These are phyloP conservation scores for Halesus radiatus DNA, from an alignment of 1,140 invertebrate genomes.

Conservation along the genomic window DNA sequence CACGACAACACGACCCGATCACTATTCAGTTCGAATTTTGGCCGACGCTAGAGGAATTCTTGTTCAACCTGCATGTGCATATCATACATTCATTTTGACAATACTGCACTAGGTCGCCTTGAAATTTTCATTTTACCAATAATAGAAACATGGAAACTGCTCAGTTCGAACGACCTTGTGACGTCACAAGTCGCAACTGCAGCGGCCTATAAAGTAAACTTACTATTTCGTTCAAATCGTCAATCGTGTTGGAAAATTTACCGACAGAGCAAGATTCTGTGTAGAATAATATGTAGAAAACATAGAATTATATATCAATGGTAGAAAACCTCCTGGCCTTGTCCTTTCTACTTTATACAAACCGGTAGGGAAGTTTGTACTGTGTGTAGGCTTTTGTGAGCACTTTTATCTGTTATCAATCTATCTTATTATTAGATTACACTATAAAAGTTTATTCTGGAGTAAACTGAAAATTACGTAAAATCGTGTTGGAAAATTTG, in stretches of 20 bases:
- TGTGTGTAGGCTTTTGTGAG: too few species aligned
- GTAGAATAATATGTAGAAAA: background rate
- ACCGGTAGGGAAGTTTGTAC: too few species aligned
- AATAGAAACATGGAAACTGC: slow-evolving; percentile 32
- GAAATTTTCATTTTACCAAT: slow-evolving; percentile 40
- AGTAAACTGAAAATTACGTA: too few species aligned
- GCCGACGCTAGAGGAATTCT: slow-evolving; percentile 17
- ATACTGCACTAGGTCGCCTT: slow-evolving; percentile 6
- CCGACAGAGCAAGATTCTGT: background rate
- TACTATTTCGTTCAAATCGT: background rate
- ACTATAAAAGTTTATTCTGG: too few species aligned
- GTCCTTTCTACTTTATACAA: too few species aligned
- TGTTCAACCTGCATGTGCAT: background rate
- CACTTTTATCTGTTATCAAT: too few species aligned
- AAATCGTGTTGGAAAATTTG: too few species aligned
- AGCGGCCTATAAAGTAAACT: background rate
- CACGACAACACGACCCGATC: background rate
- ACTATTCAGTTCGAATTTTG: slow-evolving; percentile 20
- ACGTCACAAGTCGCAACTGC: slow-evolving; percentile 26
- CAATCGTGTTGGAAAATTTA: background rate
- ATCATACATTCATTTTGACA: slow-evolving; percentile 24
- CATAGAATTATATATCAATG: too few species aligned
- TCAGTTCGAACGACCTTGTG: slow-evolving; percentile 21
- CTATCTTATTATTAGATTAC: too few species aligned
- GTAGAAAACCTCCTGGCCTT: too few species aligned